phyloP scores from a whole-genome alignment of 2,113 vertebrate species.

The Mellivora capensis region DNA sequence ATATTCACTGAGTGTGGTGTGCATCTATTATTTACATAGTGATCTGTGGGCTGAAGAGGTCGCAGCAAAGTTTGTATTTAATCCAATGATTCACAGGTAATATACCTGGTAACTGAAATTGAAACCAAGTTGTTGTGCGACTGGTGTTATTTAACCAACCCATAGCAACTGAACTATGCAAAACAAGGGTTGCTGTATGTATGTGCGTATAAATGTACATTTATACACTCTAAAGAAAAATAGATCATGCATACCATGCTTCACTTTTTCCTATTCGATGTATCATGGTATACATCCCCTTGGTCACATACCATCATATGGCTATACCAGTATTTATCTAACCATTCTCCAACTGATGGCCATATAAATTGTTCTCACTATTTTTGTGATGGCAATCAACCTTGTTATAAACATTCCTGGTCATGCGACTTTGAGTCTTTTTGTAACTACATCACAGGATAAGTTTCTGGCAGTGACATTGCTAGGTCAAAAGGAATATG shows the following conservation, averaged over 20 bases:
- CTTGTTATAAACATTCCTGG: background rate
- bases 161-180: background rate
- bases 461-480: background rate
- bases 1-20: background rate
- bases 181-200: background rate
- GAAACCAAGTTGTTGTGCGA: background rate
- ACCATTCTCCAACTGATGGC: background rate
- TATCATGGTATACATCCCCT: background rate
- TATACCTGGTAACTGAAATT: background rate
- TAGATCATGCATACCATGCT: background rate
- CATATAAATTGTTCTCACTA: background rate
- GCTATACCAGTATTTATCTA: background rate
- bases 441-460: background rate
- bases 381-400: background rate
- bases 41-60: background rate
- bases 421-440: background rate
- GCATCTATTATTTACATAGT: background rate
- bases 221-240: background rate
- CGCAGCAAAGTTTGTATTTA: background rate
- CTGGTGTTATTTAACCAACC: background rate
- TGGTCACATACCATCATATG: background rate
- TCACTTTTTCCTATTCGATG: background rate
- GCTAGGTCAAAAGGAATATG: background rate
- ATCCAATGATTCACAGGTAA: background rate
- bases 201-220: background rate